Base-by-base conservation (phyloP, 2,888 invertebrate species). In the Schizaphis graminum region DNA sequence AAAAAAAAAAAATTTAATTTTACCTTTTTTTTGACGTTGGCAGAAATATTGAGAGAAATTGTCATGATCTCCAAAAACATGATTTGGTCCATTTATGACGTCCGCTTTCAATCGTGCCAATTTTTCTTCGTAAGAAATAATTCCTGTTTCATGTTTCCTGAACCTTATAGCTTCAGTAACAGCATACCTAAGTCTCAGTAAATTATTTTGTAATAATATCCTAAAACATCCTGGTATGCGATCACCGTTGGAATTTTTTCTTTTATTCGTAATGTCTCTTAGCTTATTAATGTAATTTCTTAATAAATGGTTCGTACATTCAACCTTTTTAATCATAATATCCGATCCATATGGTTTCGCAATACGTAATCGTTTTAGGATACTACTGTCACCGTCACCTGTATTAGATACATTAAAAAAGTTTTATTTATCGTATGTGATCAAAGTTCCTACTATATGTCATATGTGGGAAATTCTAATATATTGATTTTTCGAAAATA, bases 81-180 rank as follows among this genome's bases (percentile, higher is more conserved):
- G 67, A 67, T 67, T 67, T 8, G 67, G 67, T 67, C 67, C n/a
- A 67, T n/a, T 67, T n/a, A 67, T 67, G n/a, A 67, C n/a, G n/a
- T 67, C 57, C 57, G 57, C n/a, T 67, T 67, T 67, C n/a, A 67
- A 16, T n/a, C 67, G 11, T 67, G 67, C 28, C n/a, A 67, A n/a
- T 67, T n/a, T 67, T 67, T 67, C 67, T n/a, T 67, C 67, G 35
- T 67, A 67, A n/a, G 67, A 67, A n/a, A 67, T 67, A n/a, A 4
- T n/a, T 67, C 11, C 67, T n/a, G 67, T 28, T 67, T 67, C 67
- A 67, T 67, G n/a, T 67, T 67, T 11, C 1, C n/a, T 67, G n/a
- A n/a, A 67, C 67, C n/a, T 67, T 67, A 67, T 67, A 67, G 67
- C 67, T 67, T 67, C 67, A 28, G 67, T 67, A 67, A n/a, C 67